These are phyloP conservation scores for Apaloderma vittatum DNA, from an alignment of 2,113 vertebrate species.

Conservation along the genomic window DNA sequence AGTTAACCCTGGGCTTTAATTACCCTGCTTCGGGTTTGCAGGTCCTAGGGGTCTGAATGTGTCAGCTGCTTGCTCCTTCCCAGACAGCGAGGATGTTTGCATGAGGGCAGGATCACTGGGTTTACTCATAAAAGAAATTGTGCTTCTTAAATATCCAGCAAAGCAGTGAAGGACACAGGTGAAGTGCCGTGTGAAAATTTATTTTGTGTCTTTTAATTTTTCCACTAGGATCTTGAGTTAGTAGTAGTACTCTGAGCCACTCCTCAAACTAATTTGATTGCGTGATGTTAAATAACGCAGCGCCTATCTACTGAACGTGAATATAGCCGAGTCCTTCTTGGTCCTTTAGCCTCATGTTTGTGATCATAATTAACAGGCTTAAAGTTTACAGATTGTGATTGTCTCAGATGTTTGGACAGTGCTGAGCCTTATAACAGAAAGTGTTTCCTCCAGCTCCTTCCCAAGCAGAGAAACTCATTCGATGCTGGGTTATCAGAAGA, in stretches of 20 bases:
- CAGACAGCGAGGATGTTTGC: neutral
- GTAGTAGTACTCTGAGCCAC: neutral
- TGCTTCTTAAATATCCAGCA: neutral
- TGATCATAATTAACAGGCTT: neutral
- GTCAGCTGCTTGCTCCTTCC: fast-evolving
- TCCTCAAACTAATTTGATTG: neutral
- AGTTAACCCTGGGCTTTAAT: neutral
- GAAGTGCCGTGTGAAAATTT: neutral
- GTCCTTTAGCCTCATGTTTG: neutral
- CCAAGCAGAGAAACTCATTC: neutral
- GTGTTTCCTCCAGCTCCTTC: neutral
- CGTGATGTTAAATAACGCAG: neutral
- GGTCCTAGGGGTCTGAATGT: fast-evolving
- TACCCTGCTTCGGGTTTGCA: neutral
- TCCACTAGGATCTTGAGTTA: neutral
- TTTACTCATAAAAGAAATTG: neutral
- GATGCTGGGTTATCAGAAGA: neutral
- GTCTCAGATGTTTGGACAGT: neutral
- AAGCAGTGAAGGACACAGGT: neutral
- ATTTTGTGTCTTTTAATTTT: neutral
- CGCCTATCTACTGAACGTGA: neutral
- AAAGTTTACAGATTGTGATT: neutral
- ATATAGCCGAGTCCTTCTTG: neutral
- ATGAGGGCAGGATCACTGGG: fast-evolving
- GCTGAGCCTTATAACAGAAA: neutral